Conservation (phyloP, 2,888 invertebrate genomes). For the Andrena bicolor region DNA sequence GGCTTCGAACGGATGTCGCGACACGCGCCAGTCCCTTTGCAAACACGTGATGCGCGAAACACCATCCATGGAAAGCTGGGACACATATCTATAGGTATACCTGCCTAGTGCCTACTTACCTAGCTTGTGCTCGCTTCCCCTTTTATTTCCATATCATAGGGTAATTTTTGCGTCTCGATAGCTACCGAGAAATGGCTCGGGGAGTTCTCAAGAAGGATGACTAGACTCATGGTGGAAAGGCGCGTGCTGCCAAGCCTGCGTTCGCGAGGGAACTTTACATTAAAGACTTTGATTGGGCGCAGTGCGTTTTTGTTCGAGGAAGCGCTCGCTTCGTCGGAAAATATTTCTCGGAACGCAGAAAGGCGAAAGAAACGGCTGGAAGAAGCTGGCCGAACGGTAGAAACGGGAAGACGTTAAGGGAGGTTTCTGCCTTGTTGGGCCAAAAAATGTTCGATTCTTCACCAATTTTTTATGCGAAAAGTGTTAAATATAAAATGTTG, state of each 20-base stretch:
- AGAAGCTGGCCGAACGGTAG: not conserved
- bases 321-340: not conserved
- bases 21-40: not conserved
- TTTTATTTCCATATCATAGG: not conserved
- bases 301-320: not conserved
- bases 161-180: not conserved
- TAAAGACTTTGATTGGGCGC: not conserved
- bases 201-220: slow-evolving; percentile 48
- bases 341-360: not conserved
- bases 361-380: not conserved
- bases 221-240: slow-evolving; percentile 3
- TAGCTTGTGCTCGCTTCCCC: not conserved
- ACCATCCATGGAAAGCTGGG: slow-evolving; percentile 3
- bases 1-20: slow-evolving; percentile 15
- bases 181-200: slow-evolving; percentile 48
- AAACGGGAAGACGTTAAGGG: slow-evolving; percentile 1
- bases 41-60: not conserved
- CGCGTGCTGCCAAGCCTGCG: slow-evolving; percentile 14
- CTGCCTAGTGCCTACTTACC: not conserved
- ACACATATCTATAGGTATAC: not conserved
- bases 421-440: no score
- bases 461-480: no score
- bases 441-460: no score
- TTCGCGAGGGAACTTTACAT: slow-evolving; percentile 19
- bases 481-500: no score